phyloP scores from a whole-genome alignment of 2,113 vertebrate species.

The Stegastes partitus region DNA sequence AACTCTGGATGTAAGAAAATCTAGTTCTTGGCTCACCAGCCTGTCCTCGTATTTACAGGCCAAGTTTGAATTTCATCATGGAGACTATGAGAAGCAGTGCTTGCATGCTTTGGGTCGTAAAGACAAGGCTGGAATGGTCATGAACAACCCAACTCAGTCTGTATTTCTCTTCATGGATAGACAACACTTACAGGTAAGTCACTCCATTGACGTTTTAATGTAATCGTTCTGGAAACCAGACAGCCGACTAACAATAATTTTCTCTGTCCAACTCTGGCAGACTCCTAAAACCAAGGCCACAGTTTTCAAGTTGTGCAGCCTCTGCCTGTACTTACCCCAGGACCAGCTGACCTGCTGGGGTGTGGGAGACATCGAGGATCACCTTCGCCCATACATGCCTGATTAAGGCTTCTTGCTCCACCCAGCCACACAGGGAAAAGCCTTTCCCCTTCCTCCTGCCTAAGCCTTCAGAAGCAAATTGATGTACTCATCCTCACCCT shows the following conservation, averaged over 20 bases:
- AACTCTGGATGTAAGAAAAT: neutral
- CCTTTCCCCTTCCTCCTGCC: slow-evolving; percentile 74
- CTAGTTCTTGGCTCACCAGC: neutral
- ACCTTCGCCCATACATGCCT: slow-evolving; percentile 98
- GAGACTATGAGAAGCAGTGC: slow-evolving; percentile 99
- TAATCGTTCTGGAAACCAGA: neutral
- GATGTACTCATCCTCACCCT: slow-evolving; percentile 89
- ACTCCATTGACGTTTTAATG: neutral
- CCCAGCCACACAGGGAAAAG: slow-evolving; percentile 90
- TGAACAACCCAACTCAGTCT: slow-evolving; percentile 91
- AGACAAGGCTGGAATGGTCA: slow-evolving; percentile 99
- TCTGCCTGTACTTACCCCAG: slow-evolving; percentile 99
- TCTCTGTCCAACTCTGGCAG: slow-evolving; percentile 75
- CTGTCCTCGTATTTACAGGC: slow-evolving; percentile 83
- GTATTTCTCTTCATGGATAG: slow-evolving; percentile 99
- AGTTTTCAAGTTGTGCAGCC: slow-evolving; percentile 99
- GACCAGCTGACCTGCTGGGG: slow-evolving; percentile 99
- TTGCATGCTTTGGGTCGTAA: slow-evolving; percentile 97
- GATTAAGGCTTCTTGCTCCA: slow-evolving; percentile 89
- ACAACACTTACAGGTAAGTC: slow-evolving; percentile 96
- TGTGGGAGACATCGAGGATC: slow-evolving; percentile 97
- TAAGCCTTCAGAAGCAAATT: slow-evolving; percentile 90
- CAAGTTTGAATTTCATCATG: slow-evolving; percentile 99
- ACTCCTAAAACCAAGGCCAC: slow-evolving; percentile 99
- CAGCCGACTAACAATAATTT: neutral